Conservation (phyloP, 2,113 vertebrate species). For the Poeciliopsis prolifica region DNA sequence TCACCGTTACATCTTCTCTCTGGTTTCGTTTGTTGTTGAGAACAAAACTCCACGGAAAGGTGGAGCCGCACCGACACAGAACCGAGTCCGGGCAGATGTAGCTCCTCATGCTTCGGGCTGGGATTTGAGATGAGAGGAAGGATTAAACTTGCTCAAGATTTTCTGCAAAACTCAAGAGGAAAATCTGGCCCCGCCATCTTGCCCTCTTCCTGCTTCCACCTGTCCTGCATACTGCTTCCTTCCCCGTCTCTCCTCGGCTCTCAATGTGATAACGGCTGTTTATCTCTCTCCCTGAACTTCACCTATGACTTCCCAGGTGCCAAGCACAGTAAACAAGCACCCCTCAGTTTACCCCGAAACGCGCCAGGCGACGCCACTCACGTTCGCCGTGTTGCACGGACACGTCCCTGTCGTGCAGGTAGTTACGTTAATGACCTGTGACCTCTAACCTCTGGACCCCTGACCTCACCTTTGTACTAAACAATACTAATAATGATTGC, state of each 20-base stretch:
- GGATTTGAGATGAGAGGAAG: conserved; percentile 10
- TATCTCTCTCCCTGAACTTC: conserved; percentile 82
- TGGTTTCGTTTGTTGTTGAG: conserved; percentile 54
- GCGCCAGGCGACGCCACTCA: conserved; percentile 98
- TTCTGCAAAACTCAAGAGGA: conserved; percentile 50
- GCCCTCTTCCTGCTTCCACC: conserved; percentile 54
- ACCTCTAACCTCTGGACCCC: conserved; percentile 72
- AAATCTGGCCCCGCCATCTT: conserved; percentile 52
- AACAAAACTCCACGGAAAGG: conserved; percentile 35
- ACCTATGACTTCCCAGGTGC: conserved; percentile 94
- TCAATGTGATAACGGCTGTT: conserved; percentile 75
- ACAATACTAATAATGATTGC: conserved; percentile 50
- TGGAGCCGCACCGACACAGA: conserved; percentile 15
- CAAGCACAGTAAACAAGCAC: conserved; percentile 98
- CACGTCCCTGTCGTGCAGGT: conserved; percentile 99
- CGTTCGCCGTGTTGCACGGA: conserved; percentile 99
- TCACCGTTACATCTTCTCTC: conserved; percentile 55
- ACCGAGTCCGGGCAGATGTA: conserved; percentile 18
- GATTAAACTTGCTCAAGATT: conserved; percentile 33
- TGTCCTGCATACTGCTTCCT: conserved; percentile 60
- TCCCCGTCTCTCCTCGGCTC: conserved; percentile 42
- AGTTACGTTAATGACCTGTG: conserved; percentile 78
- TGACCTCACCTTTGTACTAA: conserved; percentile 53
- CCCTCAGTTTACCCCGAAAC: conserved; percentile 99
- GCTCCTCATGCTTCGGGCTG: not conserved